Conservation (phyloP, 2,113 vertebrate genomes). For the Myrmecophaga tridactyla region DNA sequence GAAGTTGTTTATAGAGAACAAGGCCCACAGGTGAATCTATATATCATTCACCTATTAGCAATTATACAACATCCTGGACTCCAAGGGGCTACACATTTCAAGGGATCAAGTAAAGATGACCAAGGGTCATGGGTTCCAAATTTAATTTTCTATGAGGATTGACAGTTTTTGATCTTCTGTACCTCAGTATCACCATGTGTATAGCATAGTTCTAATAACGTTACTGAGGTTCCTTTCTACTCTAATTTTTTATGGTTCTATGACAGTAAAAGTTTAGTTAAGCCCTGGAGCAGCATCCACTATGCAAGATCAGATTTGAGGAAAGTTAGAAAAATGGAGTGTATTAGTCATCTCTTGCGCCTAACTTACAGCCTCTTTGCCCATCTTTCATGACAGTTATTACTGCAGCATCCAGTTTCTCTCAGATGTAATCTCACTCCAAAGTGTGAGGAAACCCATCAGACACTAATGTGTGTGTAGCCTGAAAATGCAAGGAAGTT, state of each 20-base stretch:
- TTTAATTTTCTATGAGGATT: neutral
- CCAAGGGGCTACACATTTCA: neutral
- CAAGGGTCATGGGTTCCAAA: neutral
- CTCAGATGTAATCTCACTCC: rapidly evolving
- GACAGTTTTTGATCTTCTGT: neutral
- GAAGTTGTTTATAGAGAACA: neutral
- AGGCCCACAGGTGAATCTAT: neutral
- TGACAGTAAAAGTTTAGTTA: neutral
- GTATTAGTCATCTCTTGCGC: neutral
- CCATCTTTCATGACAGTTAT: neutral
- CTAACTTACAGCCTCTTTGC: neutral
- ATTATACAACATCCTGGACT: neutral
- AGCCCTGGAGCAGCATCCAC: neutral
- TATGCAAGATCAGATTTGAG: neutral
- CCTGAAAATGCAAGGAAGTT: neutral
- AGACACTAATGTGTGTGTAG: neutral
- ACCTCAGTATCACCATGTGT: neutral
- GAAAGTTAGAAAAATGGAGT: neutral
- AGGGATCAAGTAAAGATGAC: neutral
- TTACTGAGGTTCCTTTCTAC: neutral
- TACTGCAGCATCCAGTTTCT: neutral
- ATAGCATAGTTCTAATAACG: neutral
- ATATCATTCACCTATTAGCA: neutral
- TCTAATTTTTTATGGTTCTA: neutral
- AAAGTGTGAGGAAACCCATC: neutral